A percentile compares a stretch with the other conserved stretches of the same genome.
phyloP scores from a whole-genome alignment of 2,888 invertebrate genomes.

The Uropetala carovei region DNA sequence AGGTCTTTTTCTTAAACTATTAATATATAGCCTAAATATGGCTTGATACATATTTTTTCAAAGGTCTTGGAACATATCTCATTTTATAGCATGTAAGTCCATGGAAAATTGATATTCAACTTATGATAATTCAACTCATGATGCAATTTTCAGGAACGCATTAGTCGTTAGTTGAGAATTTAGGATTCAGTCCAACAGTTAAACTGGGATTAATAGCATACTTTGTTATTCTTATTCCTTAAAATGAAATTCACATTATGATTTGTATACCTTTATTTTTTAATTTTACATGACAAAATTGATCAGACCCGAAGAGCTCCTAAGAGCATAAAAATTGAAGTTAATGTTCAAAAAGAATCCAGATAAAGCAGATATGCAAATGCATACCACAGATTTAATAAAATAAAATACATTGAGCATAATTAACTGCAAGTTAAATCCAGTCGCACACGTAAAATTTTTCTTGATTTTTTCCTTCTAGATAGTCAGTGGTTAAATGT shows the following conservation, averaged over 20 bases:
- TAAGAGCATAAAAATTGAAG: constrained; percentile 3
- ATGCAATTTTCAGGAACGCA: no score
- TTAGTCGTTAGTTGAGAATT: no score
- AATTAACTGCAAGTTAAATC: background rate
- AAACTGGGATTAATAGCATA: no score
- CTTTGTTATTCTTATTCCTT: no score
- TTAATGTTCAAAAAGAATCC: background rate
- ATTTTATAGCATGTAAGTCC: no score
- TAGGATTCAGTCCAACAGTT: no score
- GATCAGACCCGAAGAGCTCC: background rate
- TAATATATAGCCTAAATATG: no score
- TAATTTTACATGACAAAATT: constrained; percentile 25
- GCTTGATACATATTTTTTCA: no score
- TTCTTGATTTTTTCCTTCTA: background rate
- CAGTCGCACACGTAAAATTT: background rate
- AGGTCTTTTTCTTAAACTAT: no score
- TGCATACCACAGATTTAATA: background rate
- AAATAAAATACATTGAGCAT: constrained; percentile 45
- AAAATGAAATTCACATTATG: background rate
- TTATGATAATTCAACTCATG: no score
- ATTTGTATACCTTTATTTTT: constrained; percentile 30
- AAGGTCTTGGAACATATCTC: no score
- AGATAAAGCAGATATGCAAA: constrained; percentile 13
- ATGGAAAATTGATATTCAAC: no score
- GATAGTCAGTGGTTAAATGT: background rate